Percentiles rank a stretch among this genome's conserved stretches.
phyloP scores from a whole-genome alignment of 2,888 invertebrate genomes.

The Temnothorax unifasciatus region DNA sequence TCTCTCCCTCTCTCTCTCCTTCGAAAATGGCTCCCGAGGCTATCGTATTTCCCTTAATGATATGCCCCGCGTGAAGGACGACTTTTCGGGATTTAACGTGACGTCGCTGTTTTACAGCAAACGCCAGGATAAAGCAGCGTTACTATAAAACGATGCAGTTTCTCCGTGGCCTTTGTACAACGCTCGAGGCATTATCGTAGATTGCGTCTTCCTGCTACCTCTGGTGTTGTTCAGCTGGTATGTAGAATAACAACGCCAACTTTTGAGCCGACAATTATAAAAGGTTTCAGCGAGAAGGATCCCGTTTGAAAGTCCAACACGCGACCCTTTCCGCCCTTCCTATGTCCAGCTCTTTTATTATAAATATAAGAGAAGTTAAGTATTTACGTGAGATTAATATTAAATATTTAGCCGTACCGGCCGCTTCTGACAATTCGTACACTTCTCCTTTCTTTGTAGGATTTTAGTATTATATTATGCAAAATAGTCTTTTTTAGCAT shows the following conservation, averaged over 20 bases:
- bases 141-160: slow-evolving; percentile 14
- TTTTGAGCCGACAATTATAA: slow-evolving; percentile 15
- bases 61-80: neutral
- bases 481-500: neutral
- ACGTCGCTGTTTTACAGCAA: slow-evolving; percentile 21
- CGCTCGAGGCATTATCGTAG: slow-evolving; percentile 21
- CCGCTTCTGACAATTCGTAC: neutral
- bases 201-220: slow-evolving; percentile 19
- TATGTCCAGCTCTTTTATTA: neutral
- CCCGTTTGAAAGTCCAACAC: neutral
- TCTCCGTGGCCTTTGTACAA: slow-evolving; percentile 1
- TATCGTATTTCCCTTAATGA: slow-evolving; percentile 46
- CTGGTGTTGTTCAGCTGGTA: slow-evolving; percentile 19
- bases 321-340: neutral
- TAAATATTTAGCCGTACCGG: neutral
- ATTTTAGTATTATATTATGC: neutral
- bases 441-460: neutral
- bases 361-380: neutral
- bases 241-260: slow-evolving; percentile 15
- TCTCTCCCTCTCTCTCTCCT: neutral
- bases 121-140: slow-evolving; percentile 27
- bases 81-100: slow-evolving; percentile 32
- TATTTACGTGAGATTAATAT: neutral
- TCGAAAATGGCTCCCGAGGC: slow-evolving; percentile 54
- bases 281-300: neutral